Conservation (phyloP, 2,888 invertebrate genomes). For the Cryptus armator region DNA sequence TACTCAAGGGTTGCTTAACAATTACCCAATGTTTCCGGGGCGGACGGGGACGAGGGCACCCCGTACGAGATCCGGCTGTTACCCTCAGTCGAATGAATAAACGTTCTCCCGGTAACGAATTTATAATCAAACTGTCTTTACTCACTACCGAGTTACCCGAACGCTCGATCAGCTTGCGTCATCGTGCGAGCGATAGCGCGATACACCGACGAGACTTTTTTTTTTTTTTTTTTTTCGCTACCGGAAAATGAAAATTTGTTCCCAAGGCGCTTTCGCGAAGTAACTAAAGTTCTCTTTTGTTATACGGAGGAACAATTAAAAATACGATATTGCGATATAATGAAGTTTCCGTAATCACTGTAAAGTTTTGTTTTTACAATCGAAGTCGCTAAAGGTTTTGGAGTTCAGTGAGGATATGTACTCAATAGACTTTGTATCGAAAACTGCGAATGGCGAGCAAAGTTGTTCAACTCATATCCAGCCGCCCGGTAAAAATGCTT, state of each 20-base stretch:
- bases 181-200: slow-evolving; percentile 4
- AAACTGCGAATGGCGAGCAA: neutral
- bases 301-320: neutral
- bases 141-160: neutral
- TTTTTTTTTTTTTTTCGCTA: neutral
- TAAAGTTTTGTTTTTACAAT: too few species aligned
- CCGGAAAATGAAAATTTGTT: neutral
- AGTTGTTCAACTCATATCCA: neutral
- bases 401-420: too few species aligned
- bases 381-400: too few species aligned
- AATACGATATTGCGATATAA: too few species aligned
- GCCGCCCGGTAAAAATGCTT: neutral
- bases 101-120: slow-evolving; percentile 40
- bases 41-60: neutral
- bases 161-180: slow-evolving; percentile 20
- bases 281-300: neutral
- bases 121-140: slow-evolving; percentile 6
- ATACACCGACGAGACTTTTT: neutral
- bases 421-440: neutral
- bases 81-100: slow-evolving; percentile 77
- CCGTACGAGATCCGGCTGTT: slow-evolving; percentile 65
- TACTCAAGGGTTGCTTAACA: slow-evolving; percentile 71
- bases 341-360: too few species aligned
- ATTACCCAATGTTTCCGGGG: slow-evolving; percentile 79
- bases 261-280: too few species aligned